phyloP scores from a whole-genome alignment of 1,140 invertebrate species.

The Hypsibius dujardini region DNA sequence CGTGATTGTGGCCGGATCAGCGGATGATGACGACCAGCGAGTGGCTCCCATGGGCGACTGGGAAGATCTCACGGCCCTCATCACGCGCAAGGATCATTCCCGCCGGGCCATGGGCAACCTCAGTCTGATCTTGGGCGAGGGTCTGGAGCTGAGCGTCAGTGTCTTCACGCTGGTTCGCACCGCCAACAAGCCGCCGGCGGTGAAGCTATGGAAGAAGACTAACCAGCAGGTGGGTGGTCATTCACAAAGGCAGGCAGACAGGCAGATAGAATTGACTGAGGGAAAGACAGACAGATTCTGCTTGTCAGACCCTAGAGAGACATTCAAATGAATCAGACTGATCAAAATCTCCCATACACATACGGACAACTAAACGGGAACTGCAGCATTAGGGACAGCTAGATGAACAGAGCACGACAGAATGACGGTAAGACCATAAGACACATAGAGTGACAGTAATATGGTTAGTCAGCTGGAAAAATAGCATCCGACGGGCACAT shows the following conservation, averaged over 20 bases:
- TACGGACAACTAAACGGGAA: slow-evolving; percentile 30
- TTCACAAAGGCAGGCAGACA: not conserved
- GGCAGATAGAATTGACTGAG: not conserved
- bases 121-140: slow-evolving; percentile 32
- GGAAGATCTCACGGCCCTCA: slow-evolving; percentile 34
- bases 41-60: slow-evolving; percentile 32
- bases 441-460: too few species aligned
- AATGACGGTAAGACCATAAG: too few species aligned
- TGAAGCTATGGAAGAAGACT: slow-evolving; percentile 34
- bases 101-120: slow-evolving; percentile 33
- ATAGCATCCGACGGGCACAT: too few species aligned
- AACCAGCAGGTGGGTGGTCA: slow-evolving; percentile 33
- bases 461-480: too few species aligned
- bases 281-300: not conserved
- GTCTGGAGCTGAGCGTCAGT: slow-evolving; percentile 33
- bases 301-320: too few species aligned
- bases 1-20: slow-evolving; percentile 28
- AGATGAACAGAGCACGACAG: too few species aligned
- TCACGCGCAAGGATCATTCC: slow-evolving; percentile 35
- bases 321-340: too few species aligned
- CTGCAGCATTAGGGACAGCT: slow-evolving; percentile 28
- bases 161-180: slow-evolving; percentile 31
- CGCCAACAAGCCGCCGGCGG: slow-evolving; percentile 31
- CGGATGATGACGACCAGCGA: slow-evolving; percentile 30
- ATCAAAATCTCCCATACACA: too few species aligned